Conservation (phyloP, 2,888 invertebrate species). For the Pseudococcus jackbeardsleyi region DNA sequence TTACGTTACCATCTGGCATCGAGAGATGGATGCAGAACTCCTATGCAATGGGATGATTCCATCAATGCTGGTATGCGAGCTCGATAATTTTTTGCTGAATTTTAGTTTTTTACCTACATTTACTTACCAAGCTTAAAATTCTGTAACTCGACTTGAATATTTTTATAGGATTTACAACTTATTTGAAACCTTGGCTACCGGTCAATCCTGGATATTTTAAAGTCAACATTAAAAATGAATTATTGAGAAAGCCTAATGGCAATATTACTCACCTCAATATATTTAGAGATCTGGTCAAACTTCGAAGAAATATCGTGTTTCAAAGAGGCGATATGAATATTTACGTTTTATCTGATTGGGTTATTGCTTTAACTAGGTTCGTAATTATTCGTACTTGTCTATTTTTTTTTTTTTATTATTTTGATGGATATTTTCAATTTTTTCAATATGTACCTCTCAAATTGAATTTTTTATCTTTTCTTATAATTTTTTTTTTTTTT, state of each 20-base stretch:
- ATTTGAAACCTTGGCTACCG: conserved; percentile 76
- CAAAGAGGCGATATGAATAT: conserved; percentile 65
- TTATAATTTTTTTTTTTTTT: background rate
- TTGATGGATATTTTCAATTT: background rate
- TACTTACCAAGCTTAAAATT: background rate
- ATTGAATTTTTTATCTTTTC: background rate
- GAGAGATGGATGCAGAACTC: conserved; percentile 83
- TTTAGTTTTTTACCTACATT: background rate
- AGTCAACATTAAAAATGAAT: conserved; percentile 74
- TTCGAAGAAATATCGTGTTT: conserved; percentile 74
- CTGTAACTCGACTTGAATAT: background rate
- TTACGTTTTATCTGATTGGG: conserved; percentile 63
- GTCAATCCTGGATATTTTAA: conserved; percentile 75
- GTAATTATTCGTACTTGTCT: background rate
- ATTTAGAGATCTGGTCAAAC: conserved; percentile 73
- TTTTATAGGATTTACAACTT: conserved; percentile 73
- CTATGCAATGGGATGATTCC: conserved; percentile 82
- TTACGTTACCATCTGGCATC: conserved; percentile 74
- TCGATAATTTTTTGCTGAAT: background rate
- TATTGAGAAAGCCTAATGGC: conserved; percentile 68
- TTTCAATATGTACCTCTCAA: background rate
- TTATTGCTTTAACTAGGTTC: conserved; percentile 65
- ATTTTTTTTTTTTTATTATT: too few relatives aligned
- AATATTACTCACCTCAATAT: conserved; percentile 74
- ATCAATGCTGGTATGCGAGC: conserved; percentile 74